phyloP scores from a whole-genome alignment of 2,797 vertebrate species.

The Anas flavirostris region DNA sequence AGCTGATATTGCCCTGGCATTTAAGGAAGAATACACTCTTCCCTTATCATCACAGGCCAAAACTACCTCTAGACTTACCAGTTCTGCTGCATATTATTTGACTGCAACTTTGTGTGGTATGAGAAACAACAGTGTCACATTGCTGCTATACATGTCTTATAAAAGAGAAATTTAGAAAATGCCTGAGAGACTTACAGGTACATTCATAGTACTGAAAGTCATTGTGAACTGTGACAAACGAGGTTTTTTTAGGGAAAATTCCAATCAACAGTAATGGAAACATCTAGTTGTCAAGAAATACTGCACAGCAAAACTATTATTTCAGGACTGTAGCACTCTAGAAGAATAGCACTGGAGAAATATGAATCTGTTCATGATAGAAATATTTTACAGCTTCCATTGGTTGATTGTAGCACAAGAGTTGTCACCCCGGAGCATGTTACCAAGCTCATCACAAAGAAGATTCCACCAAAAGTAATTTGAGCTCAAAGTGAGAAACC shows the following conservation, averaged over 20 bases:
- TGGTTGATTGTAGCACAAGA: neutral
- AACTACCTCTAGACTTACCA: neutral
- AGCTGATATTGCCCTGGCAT: neutral
- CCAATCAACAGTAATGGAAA: neutral
- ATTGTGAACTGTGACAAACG: neutral
- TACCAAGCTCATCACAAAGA: neutral
- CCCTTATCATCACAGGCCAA: neutral
- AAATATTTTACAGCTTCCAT: neutral
- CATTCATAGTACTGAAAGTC: neutral
- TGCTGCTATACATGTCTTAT: neutral
- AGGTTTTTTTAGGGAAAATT: neutral
- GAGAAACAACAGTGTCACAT: neutral
- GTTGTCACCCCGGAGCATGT: neutral
- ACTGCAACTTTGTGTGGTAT: neutral
- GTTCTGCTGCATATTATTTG: neutral
- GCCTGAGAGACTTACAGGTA: accelerated
- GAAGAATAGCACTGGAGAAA: neutral
- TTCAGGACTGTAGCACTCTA: neutral
- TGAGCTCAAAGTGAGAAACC: neutral
- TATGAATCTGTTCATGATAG: neutral
- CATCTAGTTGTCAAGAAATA: neutral
- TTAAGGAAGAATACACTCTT: neutral
- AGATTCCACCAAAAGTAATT: neutral
- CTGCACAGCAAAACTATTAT: neutral
- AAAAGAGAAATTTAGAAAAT: neutral